phyloP scores from a whole-genome alignment of 2,797 vertebrate species.

The Coregonus sp. region DNA sequence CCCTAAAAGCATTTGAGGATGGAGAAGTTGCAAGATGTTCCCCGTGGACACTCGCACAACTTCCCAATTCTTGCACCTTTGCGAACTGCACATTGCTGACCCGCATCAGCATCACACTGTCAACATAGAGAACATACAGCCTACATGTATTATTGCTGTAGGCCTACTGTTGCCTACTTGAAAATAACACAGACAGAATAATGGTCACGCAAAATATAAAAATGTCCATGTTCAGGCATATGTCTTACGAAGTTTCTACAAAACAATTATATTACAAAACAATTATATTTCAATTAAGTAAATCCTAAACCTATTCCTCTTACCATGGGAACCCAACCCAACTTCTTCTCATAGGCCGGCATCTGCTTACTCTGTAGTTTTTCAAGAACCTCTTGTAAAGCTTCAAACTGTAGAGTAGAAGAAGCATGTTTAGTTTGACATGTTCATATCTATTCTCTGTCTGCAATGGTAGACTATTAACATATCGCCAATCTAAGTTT shows the following conservation, averaged over 20 bases:
- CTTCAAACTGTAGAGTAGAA: constrained; percentile 61
- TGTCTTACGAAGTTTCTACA: neutral
- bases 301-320: neutral
- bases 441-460: too few species aligned
- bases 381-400: constrained; percentile 73
- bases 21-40: constrained; percentile 69
- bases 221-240: neutral
- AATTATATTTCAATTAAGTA: neutral
- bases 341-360: constrained; percentile 70
- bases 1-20: constrained; percentile 72
- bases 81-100: constrained; percentile 75
- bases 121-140: neutral
- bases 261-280: neutral
- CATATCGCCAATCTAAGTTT: too few species aligned
- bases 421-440: neutral
- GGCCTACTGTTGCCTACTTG: neutral
- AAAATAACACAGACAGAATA: neutral
- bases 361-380: constrained; percentile 62
- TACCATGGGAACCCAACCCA: constrained; percentile 73
- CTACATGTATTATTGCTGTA: neutral
- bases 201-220: neutral
- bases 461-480: too few species aligned
- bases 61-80: constrained; percentile 76
- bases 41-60: constrained; percentile 75
- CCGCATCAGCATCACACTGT: constrained; percentile 63